phyloP scores from a whole-genome alignment of 37 sponge, comb jelly and placozoan genomes.

The Ephydatia muelleri region DNA sequence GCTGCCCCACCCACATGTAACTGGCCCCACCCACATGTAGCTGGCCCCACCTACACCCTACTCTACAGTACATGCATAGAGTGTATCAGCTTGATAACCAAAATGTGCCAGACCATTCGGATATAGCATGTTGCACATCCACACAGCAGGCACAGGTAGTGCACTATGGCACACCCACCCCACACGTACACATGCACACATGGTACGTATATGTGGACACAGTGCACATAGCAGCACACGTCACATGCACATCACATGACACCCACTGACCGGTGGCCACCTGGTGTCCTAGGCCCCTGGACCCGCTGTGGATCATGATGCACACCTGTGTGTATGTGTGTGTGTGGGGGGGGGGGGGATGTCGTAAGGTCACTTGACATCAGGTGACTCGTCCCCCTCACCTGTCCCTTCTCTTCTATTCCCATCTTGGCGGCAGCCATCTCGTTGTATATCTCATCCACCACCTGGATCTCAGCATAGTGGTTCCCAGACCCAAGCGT shows the following conservation, averaged over 20 bases:
- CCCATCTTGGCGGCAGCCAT: constrained; percentile 96
- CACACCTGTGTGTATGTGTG: constrained; percentile 72
- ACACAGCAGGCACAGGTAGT: no score
- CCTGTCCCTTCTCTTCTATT: constrained; percentile 87
- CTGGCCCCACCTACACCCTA: no score
- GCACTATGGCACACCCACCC: no score
- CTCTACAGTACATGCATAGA: no score
- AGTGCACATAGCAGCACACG: not conserved
- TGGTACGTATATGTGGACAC: not conserved
- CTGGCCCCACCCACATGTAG: no score
- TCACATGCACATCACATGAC: constrained; percentile 26
- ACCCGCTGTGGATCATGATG: constrained; percentile 99
- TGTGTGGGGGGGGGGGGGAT: no score
- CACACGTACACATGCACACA: not conserved
- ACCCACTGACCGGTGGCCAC: constrained; percentile 85
- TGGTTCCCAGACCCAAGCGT: constrained; percentile 99
- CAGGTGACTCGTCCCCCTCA: not conserved
- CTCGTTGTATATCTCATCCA: constrained; percentile 95
- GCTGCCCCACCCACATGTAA: no score
- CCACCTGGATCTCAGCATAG: constrained; percentile 99
- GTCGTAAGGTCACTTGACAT: not conserved
- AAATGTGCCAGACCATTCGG: no score
- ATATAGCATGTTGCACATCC: no score
- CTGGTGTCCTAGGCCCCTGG: constrained; percentile 97
- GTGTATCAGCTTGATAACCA: no score